A percentile compares a stretch with the other conserved stretches of the same genome.
Evolutionary conservation across 2,113 vertebrate species (phyloP).

Genomic region (Podarcis raffonei): DNA sequence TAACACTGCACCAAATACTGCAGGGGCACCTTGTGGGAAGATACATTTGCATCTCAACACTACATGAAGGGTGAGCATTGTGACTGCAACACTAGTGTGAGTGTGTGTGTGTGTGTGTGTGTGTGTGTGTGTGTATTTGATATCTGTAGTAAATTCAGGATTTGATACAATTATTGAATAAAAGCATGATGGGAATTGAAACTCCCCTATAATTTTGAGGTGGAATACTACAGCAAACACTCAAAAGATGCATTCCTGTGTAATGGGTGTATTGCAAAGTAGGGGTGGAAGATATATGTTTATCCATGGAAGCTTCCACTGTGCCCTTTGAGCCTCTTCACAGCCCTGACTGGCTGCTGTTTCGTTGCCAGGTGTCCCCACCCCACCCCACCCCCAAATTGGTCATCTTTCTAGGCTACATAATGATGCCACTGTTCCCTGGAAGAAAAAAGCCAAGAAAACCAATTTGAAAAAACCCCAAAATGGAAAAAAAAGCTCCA

Average conservation of each 20-base stretch:
- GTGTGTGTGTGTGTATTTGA: background rate
- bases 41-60: background rate
- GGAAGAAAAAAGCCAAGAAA: background rate
- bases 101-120: too few species aligned
- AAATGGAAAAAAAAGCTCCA: background rate
- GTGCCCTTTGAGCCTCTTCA: background rate
- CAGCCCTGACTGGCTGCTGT: background rate
- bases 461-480: background rate
- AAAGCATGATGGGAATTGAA: background rate
- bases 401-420: background rate
- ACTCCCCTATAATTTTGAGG: background rate
- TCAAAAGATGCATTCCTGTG: background rate
- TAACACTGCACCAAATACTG: background rate
- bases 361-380: background rate
- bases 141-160: conserved; percentile 37
- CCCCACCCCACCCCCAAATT: background rate
- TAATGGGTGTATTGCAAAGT: background rate
- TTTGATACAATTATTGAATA: background rate
- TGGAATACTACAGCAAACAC: background rate
- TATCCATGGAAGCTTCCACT: background rate
- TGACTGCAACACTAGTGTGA: background rate
- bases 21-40: background rate
- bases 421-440: background rate
- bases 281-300: background rate
- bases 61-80: background rate